Base-by-base conservation (phyloP, 1,140 invertebrate genomes). In the Lepidurus packardi region DNA sequence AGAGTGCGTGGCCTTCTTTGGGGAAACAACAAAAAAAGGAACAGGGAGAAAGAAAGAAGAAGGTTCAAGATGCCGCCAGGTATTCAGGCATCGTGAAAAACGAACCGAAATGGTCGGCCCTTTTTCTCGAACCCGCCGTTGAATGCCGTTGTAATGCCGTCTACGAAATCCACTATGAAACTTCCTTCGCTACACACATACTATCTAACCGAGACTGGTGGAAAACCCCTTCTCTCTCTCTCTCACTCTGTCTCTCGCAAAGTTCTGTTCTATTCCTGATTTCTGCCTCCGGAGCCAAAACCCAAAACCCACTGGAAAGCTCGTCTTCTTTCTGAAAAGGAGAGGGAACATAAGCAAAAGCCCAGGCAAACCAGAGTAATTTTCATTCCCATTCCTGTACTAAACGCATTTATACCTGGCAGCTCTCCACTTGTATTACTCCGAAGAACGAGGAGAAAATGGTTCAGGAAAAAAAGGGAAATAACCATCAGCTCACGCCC, bases 21-120 rank as follows among this genome's bases (percentile, higher is more conserved):
- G 53, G 21, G 21, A 47, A 34, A 34, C 34, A 34, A 34, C 34
- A 34, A 34, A 34, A 34, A 34, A 34, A 3, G 34, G 4, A 34
- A 34, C 3, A 4, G 2, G 34, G 4, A 34, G 34, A 34, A 34
- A 34, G 34, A 34, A 34, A 34, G 34, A 34, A 65, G 21, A 21
- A 65, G 53, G 53, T 65, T 65, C 53, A 65, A 65, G 21, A 65
- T 65, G 53, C 53, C 53, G 53, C 53, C 53, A 65, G 53, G 53
- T 65, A 65, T 65, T 21, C 53, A 13, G 21, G 53, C 53, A 65
- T 65, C 53, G 53, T 65, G 53, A 65, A 65, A 65, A 65, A 21
- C n/a, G 53, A 65, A 65, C 53, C 53, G 53, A 65, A 65, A 65
- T 65, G 53, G 53, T 34, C 34, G 34, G 34, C 34, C 34, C 34